Evolutionary conservation across 1,140 invertebrate genomes (phyloP).

Genomic region (Polypedilum vanderplanki): DNA sequence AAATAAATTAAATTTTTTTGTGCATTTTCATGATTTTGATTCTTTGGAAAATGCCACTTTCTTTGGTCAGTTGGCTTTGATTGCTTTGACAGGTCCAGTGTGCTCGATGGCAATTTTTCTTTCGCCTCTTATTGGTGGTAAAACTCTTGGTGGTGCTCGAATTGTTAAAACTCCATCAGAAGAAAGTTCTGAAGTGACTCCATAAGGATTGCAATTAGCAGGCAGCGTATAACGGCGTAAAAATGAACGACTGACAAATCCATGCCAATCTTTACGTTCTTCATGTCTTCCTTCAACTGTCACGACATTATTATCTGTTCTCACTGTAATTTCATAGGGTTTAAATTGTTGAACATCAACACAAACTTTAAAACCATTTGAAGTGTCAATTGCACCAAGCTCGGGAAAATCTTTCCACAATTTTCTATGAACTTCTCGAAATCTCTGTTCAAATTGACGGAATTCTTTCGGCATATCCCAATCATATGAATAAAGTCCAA

Average conservation of each 20-base stretch:
- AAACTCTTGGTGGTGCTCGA: slow-evolving; percentile 52
- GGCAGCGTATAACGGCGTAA: slow-evolving; percentile 59
- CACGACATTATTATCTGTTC: slow-evolving; percentile 59
- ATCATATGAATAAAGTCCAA: slow-evolving; percentile 40
- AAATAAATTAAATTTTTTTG: too few species aligned
- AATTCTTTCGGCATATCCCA: slow-evolving; percentile 34
- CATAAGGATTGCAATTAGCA: slow-evolving; percentile 55
- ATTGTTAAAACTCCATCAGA: slow-evolving; percentile 64
- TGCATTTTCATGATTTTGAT: too few species aligned
- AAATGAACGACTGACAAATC: slow-evolving; percentile 56
- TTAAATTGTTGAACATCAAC: slow-evolving; percentile 63
- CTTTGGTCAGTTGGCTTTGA: slow-evolving; percentile 31
- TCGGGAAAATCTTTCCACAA: slow-evolving; percentile 26
- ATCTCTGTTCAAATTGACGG: background rate
- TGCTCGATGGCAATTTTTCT: slow-evolving; percentile 41
- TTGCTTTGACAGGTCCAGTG: slow-evolving; percentile 39
- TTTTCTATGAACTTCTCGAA: background rate
- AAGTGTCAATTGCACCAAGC: slow-evolving; percentile 35
- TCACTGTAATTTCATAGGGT: slow-evolving; percentile 70
- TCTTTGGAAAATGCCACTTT: too few species aligned
- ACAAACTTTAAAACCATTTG: slow-evolving; percentile 49
- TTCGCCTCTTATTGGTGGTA: slow-evolving; percentile 41
- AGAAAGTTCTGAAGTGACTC: slow-evolving; percentile 61
- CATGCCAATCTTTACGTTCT: slow-evolving; percentile 56
- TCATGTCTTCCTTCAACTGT: slow-evolving; percentile 64